Percentiles rank a stretch among this genome's conserved stretches.
Conservation (phyloP, 2,888 invertebrate species). For the Coronaproctus castanopsis region DNA sequence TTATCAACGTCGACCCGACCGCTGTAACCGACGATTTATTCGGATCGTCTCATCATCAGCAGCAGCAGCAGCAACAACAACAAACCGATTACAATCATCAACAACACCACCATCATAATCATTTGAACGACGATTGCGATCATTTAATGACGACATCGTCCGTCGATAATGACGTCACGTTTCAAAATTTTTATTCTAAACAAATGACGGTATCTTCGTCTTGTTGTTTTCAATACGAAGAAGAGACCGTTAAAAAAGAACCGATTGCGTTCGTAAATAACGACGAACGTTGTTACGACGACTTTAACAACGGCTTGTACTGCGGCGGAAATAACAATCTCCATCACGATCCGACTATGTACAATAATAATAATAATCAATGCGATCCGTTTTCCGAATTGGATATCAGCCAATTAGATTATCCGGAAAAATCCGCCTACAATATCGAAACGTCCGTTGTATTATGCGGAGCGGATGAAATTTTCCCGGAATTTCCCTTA, state of each 20-base stretch:
- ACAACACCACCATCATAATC: slow-evolving; percentile 15
- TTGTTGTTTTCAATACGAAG: not conserved
- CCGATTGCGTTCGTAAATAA: not conserved
- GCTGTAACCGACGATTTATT: slow-evolving; percentile 1
- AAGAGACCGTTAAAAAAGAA: not conserved
- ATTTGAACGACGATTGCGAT: too few species aligned
- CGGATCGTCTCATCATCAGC: too few species aligned
- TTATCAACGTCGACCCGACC: slow-evolving; percentile 2
- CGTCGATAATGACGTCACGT: not conserved
- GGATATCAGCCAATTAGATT: slow-evolving; percentile 7
- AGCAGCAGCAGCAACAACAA: slow-evolving; percentile 1
- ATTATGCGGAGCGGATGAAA: not conserved
- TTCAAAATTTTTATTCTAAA: not conserved
- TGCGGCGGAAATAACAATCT: not conserved
- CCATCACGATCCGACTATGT: not conserved
- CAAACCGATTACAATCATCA: not conserved
- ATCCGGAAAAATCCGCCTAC: slow-evolving; percentile 3
- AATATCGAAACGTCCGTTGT: not conserved
- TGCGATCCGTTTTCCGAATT: slow-evolving; percentile 8
- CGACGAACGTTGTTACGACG: not conserved
- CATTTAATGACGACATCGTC: too few species aligned
- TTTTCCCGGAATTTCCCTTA: not conserved
- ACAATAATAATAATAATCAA: not conserved
- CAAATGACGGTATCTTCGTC: not conserved
- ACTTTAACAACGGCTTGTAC: not conserved